Evolutionary conservation across 2,113 vertebrate genomes (phyloP).

Genomic region (Phylloscopus trochiloides): DNA sequence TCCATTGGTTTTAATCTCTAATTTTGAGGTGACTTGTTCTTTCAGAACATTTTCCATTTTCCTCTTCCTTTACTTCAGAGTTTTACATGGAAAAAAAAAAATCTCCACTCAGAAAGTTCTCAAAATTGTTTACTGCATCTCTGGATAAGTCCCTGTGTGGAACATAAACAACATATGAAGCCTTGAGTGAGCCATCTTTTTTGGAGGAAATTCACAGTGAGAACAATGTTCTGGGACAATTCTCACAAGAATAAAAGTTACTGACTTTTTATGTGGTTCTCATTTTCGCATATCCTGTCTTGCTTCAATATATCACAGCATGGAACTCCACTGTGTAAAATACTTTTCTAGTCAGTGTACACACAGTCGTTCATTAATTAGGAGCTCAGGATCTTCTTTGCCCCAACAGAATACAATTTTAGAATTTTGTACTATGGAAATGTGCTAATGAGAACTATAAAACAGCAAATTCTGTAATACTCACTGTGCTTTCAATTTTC

Average conservation of each 20-base stretch:
- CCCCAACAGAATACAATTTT: conserved; percentile 32
- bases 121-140: not conserved
- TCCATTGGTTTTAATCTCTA: not conserved
- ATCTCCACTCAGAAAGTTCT: not conserved
- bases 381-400: conserved; percentile 2
- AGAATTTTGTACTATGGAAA: conserved; percentile 20
- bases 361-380: conserved; percentile 20
- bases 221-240: conserved; percentile 23
- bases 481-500: conserved; percentile 35
- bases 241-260: conserved; percentile 4
- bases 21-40: not conserved
- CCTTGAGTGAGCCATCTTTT: not conserved
- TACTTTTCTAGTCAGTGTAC: not conserved
- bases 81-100: not conserved
- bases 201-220: not conserved
- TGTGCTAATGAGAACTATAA: conserved; percentile 41
- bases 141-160: not conserved
- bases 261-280: conserved; percentile 1
- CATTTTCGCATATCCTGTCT: not conserved
- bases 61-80: not conserved
- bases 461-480: not conserved
- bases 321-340: conserved; percentile 32
- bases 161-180: not conserved
- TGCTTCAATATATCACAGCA: not conserved
- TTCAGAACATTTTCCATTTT: not conserved